Conservation (phyloP, 1,140 invertebrate species). For the Penaeus chinensis region DNA sequence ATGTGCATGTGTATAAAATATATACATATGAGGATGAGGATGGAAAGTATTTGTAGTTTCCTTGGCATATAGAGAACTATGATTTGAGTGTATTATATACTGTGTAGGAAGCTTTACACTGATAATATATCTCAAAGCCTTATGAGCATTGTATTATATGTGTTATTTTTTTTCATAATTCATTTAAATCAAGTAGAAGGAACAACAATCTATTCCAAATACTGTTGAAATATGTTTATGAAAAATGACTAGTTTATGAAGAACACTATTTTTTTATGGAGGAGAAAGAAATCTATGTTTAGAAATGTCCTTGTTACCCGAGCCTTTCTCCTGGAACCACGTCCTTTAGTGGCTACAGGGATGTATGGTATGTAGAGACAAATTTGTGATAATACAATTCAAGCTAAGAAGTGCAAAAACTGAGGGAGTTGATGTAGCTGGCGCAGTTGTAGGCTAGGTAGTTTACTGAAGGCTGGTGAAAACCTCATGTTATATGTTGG, state of each 20-base stretch:
- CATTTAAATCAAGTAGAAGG: constrained; percentile 1
- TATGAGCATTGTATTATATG: background rate
- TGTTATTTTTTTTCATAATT: background rate
- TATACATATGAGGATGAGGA: too few relatives aligned
- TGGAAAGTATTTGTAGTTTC: too few relatives aligned
- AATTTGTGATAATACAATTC: constrained; percentile 21
- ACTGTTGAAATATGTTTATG: background rate
- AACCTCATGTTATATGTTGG: background rate
- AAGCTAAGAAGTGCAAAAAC: constrained; percentile 34
- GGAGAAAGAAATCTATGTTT: background rate
- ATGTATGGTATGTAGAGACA: constrained; percentile 25
- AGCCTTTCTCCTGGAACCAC: constrained; percentile 31
- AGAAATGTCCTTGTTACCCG: constrained; percentile 24
- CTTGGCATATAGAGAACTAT: too few relatives aligned
- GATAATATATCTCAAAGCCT: too few relatives aligned
- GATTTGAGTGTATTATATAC: too few relatives aligned
- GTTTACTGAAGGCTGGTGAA: constrained; percentile 6
- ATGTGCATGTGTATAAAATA: too few relatives aligned
- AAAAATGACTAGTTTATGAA: background rate
- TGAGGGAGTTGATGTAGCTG: constrained; percentile 34
- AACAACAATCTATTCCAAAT: background rate
- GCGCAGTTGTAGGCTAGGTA: constrained; percentile 32
- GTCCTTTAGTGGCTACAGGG: constrained; percentile 11
- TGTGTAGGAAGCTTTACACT: too few relatives aligned
- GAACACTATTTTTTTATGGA: background rate